These are phyloP conservation scores for Tenrec ecaudatus DNA, from an alignment of 2,113 vertebrate genomes.

Conservation along the genomic window DNA sequence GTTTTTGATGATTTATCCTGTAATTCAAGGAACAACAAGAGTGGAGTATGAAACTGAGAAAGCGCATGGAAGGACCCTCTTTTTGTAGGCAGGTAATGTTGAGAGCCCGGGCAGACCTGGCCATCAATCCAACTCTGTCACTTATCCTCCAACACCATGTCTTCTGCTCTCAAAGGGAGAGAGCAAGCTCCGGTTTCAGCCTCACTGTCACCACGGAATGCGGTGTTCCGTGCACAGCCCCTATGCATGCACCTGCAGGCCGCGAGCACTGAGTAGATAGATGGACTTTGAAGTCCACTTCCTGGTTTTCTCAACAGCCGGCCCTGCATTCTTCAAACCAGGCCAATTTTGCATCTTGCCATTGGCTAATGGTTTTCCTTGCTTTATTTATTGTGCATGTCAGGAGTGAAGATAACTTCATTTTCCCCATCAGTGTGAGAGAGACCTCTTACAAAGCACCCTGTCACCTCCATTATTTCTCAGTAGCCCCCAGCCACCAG, in stretches of 20 bases:
- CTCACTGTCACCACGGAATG: neutral
- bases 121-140: neutral
- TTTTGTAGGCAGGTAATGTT: neutral
- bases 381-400: neutral
- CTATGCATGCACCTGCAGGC: neutral
- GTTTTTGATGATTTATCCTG: neutral
- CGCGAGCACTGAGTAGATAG: neutral
- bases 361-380: neutral
- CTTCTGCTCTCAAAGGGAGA: neutral
- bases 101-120: neutral
- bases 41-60: neutral
- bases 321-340: neutral
- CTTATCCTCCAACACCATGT: neutral
- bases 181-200: neutral
- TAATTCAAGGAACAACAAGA: neutral
- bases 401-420: neutral
- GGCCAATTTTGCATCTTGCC: neutral
- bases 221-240: neutral
- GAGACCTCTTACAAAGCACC: neutral
- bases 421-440: conserved; percentile 15
- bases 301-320: neutral
- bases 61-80: neutral
- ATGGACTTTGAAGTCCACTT: neutral
- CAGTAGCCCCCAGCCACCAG: accelerated
- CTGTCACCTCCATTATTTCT: neutral